Evolutionary conservation across 2,797 vertebrate genomes (phyloP), one percentile per base, ranked within the genome.

Genomic region (Crenuchus spilurus): DNA sequence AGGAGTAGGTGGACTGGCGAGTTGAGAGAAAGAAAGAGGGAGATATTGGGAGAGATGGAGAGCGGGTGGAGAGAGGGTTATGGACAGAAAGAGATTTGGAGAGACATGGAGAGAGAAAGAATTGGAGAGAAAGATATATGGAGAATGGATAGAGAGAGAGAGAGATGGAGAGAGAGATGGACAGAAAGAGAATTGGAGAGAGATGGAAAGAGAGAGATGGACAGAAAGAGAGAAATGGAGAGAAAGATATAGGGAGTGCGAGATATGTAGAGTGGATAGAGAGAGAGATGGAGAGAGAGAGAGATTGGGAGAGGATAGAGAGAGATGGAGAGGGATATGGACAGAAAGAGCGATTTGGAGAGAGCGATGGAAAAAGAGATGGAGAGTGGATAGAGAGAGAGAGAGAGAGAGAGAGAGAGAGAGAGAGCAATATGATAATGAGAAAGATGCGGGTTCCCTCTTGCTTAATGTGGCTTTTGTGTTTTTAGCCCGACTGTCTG

Each of bases 391-490:
- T n/a, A 30, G 16, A 16, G 31, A 24, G 42, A 61, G 30, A 11
- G 24, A 24, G 66, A 73, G 6, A 31, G 64, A 67, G 46, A 7
- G 49, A 65, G 41, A 49, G 13, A 24, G 44, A 71, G 46, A 37
- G 54, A 67, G 26, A 48, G 18, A 41, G 41, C 35, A 44, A 54
- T 74, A 77, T 61, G 74, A 81, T 81, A 79, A 81, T 22, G 60
- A 79, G 76, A 52, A 52, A 77, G 74, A 78, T 57, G 61, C 75
- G 80, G 74, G 81, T 85, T 83, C 84, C 84, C 78, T 86, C 82
- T 88, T 86, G 79, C 83, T 86, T 83, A 84, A 83, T 70, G 22
- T 84, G 80, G 74, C 84, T 84, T 87, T 86, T 89, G 84, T 90
- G 81, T 48, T 80, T 80, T 79, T 74, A 65, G 39, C 73, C 51